A percentile compares a stretch with the other conserved stretches of the same genome.
phyloP scores from a whole-genome alignment of 2,113 vertebrate genomes.

The Tragelaphus strepsiceros region DNA sequence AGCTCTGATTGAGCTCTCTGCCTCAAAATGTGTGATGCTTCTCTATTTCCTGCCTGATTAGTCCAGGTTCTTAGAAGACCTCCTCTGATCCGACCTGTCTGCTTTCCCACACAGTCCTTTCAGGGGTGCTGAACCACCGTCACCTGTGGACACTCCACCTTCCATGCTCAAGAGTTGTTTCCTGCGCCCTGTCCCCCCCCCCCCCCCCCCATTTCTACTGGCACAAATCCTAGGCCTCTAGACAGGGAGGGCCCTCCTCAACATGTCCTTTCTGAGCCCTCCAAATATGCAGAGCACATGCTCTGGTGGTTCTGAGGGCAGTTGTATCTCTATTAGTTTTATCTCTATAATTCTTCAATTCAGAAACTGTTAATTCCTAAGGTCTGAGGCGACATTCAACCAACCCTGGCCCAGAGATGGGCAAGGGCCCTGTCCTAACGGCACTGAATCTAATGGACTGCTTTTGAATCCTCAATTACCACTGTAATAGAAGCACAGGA shows the following conservation, averaged over 20 bases:
- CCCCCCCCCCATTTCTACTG: rapidly evolving
- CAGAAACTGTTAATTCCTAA: not conserved
- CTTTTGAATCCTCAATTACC: not conserved
- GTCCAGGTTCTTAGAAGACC: no score
- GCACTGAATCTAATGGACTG: not conserved
- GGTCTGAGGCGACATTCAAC: not conserved
- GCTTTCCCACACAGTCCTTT: no score
- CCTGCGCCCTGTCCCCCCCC: rapidly evolving
- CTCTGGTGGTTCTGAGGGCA: not conserved
- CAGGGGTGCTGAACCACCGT: not conserved
- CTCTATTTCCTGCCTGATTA: not conserved
- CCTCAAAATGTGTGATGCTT: not conserved
- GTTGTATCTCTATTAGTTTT: not conserved
- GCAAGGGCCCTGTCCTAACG: not conserved
- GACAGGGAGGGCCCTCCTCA: not conserved
- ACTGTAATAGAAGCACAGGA: not conserved
- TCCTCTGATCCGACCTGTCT: not conserved
- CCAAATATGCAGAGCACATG: not conserved
- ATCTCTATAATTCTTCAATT: not conserved
- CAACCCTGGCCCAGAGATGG: not conserved
- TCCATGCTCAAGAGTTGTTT: not conserved
- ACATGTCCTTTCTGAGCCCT: not conserved
- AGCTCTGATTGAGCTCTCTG: not conserved
- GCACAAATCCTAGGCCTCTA: not conserved
- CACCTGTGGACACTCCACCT: rapidly evolving